Conservation (phyloP, 2,888 invertebrate genomes). For the Aproaerema taeniolella region DNA sequence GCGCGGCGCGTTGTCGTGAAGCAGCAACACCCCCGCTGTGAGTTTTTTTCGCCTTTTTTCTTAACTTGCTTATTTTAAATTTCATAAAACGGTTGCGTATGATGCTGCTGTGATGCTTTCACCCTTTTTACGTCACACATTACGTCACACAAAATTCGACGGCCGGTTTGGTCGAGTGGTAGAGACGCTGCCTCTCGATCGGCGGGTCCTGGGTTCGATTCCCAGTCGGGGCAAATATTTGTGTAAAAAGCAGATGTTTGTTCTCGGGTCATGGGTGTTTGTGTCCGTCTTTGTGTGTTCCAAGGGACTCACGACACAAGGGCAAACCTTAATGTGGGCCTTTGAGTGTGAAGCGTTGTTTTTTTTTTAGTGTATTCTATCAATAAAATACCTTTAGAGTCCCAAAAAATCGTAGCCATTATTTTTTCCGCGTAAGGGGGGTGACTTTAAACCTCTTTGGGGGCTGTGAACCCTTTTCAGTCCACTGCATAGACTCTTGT, state of each 20-base stretch:
- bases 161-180: too few relatives aligned
- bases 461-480: constrained; percentile 23
- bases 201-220: too few relatives aligned
- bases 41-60: constrained; percentile 16
- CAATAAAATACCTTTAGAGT: constrained; percentile 16
- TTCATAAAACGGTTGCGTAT: constrained; percentile 20
- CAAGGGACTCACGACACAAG: too few relatives aligned
- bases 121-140: constrained; percentile 14
- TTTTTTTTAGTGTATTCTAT: constrained; percentile 17
- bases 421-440: constrained; percentile 8
- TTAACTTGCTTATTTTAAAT: constrained; percentile 15
- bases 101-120: constrained; percentile 15
- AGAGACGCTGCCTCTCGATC: too few relatives aligned
- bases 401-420: constrained; percentile 13
- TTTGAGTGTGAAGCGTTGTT: too few relatives aligned
- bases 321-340: too few relatives aligned
- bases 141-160: too few relatives aligned
- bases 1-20: constrained; percentile 16
- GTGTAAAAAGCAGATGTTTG: too few relatives aligned
- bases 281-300: too few relatives aligned
- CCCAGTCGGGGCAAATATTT: too few relatives aligned
- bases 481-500: constrained; percentile 21
- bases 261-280: too few relatives aligned
- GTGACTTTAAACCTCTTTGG: constrained; percentile 17
- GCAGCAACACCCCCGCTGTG: constrained; percentile 10